Base-by-base conservation (phyloP, 2,888 invertebrate genomes). In the Cataglyphis rosenhaueri region DNA sequence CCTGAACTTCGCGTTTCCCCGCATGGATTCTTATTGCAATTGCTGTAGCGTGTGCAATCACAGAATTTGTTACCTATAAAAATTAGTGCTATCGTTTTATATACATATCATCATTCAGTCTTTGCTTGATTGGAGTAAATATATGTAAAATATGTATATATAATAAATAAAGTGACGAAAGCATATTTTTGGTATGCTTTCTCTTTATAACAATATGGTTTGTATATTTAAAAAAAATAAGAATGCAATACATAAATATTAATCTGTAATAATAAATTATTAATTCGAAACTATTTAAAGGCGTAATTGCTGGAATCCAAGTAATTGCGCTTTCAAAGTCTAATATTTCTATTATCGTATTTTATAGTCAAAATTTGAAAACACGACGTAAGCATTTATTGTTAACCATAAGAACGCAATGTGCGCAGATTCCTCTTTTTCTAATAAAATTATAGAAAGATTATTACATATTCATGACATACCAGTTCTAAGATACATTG, bases 21-120 rank as follows among this genome's bases (percentile, higher is more conserved):
- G 96, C 94, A 93, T 97, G 95, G 35, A 97, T 92, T 91, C 97
- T 95, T 74, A 97, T 95, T 29, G 97, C 97, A 81, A 98, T 96
- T 35, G 96, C 96, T 25, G 96, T 96, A 1, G 97, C 96, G 85
- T 95, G 95, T 12, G 97, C 97, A 94, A 97, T 97, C 85, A 97
- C 92, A 38, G 97, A 95, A 94, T 97, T 97, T 85, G 96, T 95
- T 44, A 97, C 95, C 97, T 97, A n/a, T 12, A 81, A 55, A 6
- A 48, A 6, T 48, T 48, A 6, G 35, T 48, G 18, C 18, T 48
- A 18, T 48, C 0, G 21, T 44, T 79, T 41, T 25, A 38, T n/a
- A 12, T 25, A 8, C 48, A 59, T 9, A 15, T 4, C 12, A 55
- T 76, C 8, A 38, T 59, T 79, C 6, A 10, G 15, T 66, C 9